phyloP scores from a whole-genome alignment of 2,113 vertebrate species.

The Platysteira castanea region DNA sequence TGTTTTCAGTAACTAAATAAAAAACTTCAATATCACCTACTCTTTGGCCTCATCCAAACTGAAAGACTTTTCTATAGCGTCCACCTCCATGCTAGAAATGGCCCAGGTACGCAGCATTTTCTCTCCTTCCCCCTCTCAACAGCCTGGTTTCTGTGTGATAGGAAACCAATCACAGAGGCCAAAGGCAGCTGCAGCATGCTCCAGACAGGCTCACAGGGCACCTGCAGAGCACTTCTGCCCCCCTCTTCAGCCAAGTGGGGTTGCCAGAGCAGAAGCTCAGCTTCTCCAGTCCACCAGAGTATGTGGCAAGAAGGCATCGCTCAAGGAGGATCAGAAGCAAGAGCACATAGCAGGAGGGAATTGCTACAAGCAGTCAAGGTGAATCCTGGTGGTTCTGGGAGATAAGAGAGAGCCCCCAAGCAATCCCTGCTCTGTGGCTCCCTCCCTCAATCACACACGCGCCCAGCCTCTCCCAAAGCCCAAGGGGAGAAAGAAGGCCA shows the following conservation, averaged over 20 bases:
- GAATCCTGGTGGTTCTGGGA: neutral
- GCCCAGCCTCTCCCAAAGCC: neutral
- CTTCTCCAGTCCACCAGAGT: neutral
- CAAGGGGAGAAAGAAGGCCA: neutral
- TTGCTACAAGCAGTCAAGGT: neutral
- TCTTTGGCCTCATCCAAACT: neutral
- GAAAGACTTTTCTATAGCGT: neutral
- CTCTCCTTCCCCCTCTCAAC: neutral
- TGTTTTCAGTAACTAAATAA: neutral
- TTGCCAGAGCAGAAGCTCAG: neutral
- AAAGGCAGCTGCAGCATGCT: neutral
- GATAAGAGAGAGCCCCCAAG: neutral
- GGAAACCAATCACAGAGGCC: neutral
- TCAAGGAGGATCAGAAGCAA: neutral
- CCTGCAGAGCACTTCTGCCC: neutral
- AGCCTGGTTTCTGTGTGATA: neutral
- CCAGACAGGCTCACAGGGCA: neutral
- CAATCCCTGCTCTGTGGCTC: neutral
- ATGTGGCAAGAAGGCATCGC: neutral
- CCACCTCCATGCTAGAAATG: neutral
- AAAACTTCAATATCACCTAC: neutral
- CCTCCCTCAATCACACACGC: rapidly evolving
- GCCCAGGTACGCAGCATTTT: neutral
- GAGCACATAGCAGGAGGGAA: neutral
- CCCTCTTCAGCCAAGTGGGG: neutral